Conservation (phyloP, 37 sponge, comb jelly and placozoan genomes). For the Bolinopsis microptera region DNA sequence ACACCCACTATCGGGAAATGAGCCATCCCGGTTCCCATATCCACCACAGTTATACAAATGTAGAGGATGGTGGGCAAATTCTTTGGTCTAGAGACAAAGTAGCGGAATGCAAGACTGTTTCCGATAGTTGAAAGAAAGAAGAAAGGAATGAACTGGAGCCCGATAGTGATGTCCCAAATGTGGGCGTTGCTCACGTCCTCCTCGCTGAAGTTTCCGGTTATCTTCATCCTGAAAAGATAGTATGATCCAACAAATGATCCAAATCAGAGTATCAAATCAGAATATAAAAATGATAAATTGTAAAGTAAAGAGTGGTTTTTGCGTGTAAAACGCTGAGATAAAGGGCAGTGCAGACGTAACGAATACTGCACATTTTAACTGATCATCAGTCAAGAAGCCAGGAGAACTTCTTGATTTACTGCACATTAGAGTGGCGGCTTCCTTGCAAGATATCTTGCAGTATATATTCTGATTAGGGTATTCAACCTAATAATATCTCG, state of each 20-base stretch:
- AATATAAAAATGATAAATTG: too few relatives aligned
- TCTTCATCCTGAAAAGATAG: neutral
- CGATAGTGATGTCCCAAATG: neutral
- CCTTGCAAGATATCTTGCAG: too few relatives aligned
- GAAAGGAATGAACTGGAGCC: neutral
- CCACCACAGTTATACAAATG: neutral
- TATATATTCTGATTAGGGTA: too few relatives aligned
- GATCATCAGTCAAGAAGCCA: too few relatives aligned
- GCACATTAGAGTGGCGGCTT: too few relatives aligned
- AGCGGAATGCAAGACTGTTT: neutral
- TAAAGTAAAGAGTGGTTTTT: too few relatives aligned
- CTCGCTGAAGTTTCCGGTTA: too few relatives aligned
- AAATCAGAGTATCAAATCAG: too few relatives aligned
- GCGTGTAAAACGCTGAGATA: too few relatives aligned
- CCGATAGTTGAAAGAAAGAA: neutral
- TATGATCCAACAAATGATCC: too few relatives aligned
- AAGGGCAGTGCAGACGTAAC: neutral
- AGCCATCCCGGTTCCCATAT: neutral
- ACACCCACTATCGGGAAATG: neutral
- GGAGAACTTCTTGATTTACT: too few relatives aligned
- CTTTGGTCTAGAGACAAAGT: neutral
- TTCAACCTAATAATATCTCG: too few relatives aligned
- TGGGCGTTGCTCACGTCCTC: neutral
- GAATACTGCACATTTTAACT: neutral
- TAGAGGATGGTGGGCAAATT: neutral